phyloP scores from a whole-genome alignment of 2,797 vertebrate species.

The Poeciliopsis infans region DNA sequence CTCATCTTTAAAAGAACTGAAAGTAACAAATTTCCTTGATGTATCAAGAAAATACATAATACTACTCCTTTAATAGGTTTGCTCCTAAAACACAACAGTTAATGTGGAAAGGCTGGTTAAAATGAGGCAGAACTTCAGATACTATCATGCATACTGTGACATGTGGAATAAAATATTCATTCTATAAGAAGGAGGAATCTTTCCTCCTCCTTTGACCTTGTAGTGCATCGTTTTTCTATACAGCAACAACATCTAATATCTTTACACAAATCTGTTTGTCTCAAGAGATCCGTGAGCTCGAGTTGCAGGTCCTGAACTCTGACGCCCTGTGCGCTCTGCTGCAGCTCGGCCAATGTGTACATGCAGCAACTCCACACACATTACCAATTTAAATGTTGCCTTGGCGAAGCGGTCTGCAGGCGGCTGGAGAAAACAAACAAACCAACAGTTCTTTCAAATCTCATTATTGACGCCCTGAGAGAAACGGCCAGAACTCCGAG shows the following conservation, averaged over 20 bases:
- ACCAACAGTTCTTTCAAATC: conserved; percentile 42
- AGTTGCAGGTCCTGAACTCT: conserved; percentile 51
- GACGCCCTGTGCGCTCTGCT: conserved; percentile 22
- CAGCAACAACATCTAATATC: conserved; percentile 40
- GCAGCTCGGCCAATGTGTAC: conserved; percentile 23
- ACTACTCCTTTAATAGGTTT: not conserved
- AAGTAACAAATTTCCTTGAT: too few relatives aligned
- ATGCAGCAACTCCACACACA: conserved; percentile 15
- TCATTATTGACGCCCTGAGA: conserved; percentile 49
- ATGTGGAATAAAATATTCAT: not conserved
- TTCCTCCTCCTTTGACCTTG: conserved; percentile 10
- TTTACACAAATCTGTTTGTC: conserved; percentile 29
- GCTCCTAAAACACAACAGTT: not conserved
- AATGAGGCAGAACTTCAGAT: not conserved
- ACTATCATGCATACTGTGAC: not conserved
- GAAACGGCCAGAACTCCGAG: conserved; percentile 32
- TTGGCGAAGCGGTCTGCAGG: conserved; percentile 21
- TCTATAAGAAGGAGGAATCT: conserved; percentile 9
- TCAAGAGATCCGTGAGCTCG: conserved; percentile 46
- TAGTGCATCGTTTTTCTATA: not conserved
- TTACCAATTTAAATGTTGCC: conserved; percentile 52
- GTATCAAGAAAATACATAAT: too few relatives aligned
- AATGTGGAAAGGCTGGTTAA: not conserved
- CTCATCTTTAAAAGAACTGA: too few relatives aligned
- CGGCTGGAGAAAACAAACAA: conserved; percentile 42